Evolutionary conservation across 2,797 vertebrate genomes (phyloP).

Genomic region (Artibeus lituratus): DNA sequence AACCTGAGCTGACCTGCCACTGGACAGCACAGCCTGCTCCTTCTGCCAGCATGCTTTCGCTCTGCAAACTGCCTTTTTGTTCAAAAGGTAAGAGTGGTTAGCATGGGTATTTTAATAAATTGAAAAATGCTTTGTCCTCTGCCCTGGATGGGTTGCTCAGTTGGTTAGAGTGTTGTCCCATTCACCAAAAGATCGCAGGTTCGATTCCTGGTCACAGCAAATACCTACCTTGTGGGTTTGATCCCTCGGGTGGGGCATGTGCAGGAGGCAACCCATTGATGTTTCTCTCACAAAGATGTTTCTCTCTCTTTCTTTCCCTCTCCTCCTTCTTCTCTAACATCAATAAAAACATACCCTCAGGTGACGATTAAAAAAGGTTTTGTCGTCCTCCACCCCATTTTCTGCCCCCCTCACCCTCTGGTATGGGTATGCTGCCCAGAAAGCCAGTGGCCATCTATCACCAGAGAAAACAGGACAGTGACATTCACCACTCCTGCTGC

Average conservation of each 20-base stretch:
- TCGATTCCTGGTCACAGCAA: neutral
- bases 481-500: neutral
- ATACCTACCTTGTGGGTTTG: neutral
- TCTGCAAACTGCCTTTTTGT: neutral
- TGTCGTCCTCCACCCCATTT: neutral
- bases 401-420: neutral
- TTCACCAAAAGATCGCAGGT: neutral
- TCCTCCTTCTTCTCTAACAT: neutral
- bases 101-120: neutral
- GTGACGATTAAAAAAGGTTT: neutral
- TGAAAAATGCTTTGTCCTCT: neutral
- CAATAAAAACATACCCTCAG: neutral
- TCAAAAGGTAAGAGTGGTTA: neutral
- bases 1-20: no score
- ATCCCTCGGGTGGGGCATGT: neutral
- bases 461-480: neutral
- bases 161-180: neutral
- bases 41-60: neutral
- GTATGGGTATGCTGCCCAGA: neutral
- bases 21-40: fast-evolving
- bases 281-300: neutral
- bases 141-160: neutral
- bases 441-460: neutral
- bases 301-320: no score
- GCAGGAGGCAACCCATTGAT: neutral